Evolutionary conservation across 2,797 vertebrate species (phyloP).

Genomic region (Streptopelia turtur): DNA sequence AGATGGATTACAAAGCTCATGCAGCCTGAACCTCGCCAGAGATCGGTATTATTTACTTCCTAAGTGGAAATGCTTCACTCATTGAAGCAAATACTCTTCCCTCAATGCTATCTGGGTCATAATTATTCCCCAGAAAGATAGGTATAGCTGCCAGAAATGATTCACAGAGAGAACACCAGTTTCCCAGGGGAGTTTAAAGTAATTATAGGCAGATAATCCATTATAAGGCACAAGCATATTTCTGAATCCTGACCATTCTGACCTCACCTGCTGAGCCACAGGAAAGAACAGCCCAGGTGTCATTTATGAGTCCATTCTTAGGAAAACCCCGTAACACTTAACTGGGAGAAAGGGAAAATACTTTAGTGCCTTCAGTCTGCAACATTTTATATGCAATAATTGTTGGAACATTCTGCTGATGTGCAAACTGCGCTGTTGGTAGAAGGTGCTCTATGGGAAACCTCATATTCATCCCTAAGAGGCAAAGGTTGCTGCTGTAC

Average conservation of each 20-base stretch:
- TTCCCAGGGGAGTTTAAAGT: constrained; percentile 3
- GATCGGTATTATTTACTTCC: constrained; percentile 13
- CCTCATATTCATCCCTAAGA: background rate
- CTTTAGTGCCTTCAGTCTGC: rapidly evolving
- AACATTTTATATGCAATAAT: background rate
- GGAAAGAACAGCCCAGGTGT: background rate
- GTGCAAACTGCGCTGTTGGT: background rate
- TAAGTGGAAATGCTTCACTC: constrained; percentile 23
- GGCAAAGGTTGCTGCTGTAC: constrained; percentile 8
- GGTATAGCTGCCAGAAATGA: constrained; percentile 4
- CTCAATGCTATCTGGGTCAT: background rate
- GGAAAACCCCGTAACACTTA: background rate
- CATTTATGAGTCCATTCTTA: background rate
- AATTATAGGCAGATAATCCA: background rate
- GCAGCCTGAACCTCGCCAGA: background rate
- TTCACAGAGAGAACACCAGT: background rate
- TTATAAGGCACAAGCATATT: background rate
- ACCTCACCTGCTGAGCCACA: background rate
- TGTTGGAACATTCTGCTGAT: background rate
- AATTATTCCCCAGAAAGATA: background rate
- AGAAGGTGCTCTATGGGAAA: background rate
- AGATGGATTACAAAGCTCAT: background rate
- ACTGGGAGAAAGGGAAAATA: background rate
- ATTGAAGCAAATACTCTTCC: constrained; percentile 3
- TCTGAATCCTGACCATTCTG: background rate